phyloP scores from a whole-genome alignment of 2,888 invertebrate genomes.

The Erannis defoliaria region DNA sequence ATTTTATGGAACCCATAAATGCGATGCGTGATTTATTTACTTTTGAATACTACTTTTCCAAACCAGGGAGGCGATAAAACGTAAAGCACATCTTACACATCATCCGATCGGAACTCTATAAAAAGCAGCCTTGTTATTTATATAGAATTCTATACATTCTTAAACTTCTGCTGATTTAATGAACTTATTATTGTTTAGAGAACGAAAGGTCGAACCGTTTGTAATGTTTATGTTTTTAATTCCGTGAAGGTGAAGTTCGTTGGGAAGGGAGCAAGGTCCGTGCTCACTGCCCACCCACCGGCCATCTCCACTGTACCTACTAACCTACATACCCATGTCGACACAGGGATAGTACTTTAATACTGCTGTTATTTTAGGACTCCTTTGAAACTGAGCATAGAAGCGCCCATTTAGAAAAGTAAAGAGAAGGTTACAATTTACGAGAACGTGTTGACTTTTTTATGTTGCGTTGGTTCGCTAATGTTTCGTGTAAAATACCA shows the following conservation, averaged over 20 bases:
- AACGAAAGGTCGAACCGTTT: slow-evolving; percentile 61
- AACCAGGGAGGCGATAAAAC: slow-evolving; percentile 31
- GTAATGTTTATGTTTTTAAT: slow-evolving; percentile 59
- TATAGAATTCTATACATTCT: slow-evolving; percentile 57
- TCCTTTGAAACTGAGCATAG: slow-evolving; percentile 44
- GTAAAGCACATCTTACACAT: slow-evolving; percentile 38
- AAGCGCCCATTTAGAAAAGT: slow-evolving; percentile 34
- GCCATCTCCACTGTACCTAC: slow-evolving; percentile 46
- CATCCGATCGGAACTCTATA: slow-evolving; percentile 40
- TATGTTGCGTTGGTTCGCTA: slow-evolving; percentile 8
- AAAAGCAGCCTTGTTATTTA: slow-evolving; percentile 56
- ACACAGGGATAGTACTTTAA: slow-evolving; percentile 18
- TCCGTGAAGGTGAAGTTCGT: slow-evolving; percentile 70
- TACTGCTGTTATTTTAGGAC: slow-evolving; percentile 46
- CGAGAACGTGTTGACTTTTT: slow-evolving; percentile 20
- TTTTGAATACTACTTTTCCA: slow-evolving; percentile 24
- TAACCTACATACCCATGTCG: slow-evolving; percentile 59
- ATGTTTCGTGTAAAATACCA: background rate
- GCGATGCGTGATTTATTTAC: slow-evolving; percentile 30
- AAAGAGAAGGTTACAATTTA: slow-evolving; percentile 54
- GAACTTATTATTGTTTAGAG: slow-evolving; percentile 63
- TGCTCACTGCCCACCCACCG: slow-evolving; percentile 24
- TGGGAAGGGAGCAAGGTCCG: slow-evolving; percentile 58
- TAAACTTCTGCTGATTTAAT: slow-evolving; percentile 67
- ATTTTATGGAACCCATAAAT: slow-evolving; percentile 36